Percentiles rank a stretch among this genome's conserved stretches.
These are phyloP conservation scores for Miichthys miiuy DNA, from an alignment of 2,797 vertebrate genomes.

Conservation along the genomic window DNA sequence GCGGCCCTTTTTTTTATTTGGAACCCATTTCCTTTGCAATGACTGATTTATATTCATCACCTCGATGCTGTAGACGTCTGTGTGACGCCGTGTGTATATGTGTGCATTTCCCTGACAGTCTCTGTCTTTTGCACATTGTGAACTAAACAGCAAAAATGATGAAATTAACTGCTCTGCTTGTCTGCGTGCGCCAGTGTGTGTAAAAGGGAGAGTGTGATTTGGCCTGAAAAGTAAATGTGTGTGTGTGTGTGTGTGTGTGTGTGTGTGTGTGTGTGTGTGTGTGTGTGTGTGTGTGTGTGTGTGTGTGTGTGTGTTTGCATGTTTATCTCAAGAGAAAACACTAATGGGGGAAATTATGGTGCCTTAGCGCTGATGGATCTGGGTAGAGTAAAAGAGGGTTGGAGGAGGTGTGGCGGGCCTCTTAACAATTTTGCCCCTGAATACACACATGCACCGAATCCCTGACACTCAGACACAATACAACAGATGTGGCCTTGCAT, in stretches of 20 bases:
- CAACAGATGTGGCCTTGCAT: conserved; percentile 57
- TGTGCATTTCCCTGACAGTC: conserved; percentile 14
- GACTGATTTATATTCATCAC: conserved; percentile 70
- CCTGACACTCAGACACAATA: conserved; percentile 39
- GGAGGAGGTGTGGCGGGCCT: conserved; percentile 45
- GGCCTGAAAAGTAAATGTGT: conserved; percentile 57
- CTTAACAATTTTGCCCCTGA: conserved; percentile 41
- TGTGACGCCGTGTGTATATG: neutral
- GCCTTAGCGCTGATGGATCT: conserved; percentile 53
- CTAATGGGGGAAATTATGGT: conserved; percentile 71
- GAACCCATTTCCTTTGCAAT: conserved; percentile 68
- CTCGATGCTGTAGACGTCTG: conserved; percentile 30
- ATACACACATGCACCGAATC: conserved; percentile 9
- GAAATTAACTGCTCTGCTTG: conserved; percentile 46
- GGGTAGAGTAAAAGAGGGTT: conserved; percentile 42
- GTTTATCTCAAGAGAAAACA: conserved; percentile 57
- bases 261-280: conserved; percentile 1
- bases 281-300: neutral
- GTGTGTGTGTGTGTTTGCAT: conserved; percentile 30
- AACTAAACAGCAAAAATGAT: conserved; percentile 42
- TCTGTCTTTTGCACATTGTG: conserved; percentile 21
- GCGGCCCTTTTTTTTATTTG: conserved; percentile 39
- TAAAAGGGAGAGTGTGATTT: conserved; percentile 27
- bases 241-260: conserved; percentile 6
- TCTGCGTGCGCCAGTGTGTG: conserved; percentile 2